phyloP scores from a whole-genome alignment of 2,888 invertebrate species.

The Tipula unca region DNA sequence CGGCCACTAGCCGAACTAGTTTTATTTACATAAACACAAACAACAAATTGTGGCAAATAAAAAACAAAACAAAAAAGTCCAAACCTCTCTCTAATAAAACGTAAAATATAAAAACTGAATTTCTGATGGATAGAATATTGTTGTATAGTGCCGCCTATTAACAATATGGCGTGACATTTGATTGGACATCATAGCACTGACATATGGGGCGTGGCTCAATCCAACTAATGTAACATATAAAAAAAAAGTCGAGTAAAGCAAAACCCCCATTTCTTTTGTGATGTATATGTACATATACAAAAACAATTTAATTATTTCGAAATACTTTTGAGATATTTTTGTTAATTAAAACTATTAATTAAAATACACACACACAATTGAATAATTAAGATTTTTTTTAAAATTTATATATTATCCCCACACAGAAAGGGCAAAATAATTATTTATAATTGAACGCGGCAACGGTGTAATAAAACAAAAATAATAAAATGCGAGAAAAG shows the following conservation, averaged over 20 bases:
- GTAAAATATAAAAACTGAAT: neutral
- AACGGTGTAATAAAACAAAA: neutral
- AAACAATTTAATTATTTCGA: neutral
- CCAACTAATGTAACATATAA: neutral
- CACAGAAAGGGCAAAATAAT: neutral
- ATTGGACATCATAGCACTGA: conserved; percentile 29
- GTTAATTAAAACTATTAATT: neutral
- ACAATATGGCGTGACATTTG: conserved; percentile 35
- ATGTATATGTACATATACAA: neutral
- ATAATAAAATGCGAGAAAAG: neutral
- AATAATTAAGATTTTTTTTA: neutral
- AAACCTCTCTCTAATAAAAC: neutral
- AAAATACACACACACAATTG: neutral
- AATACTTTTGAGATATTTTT: neutral
- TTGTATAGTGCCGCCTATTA: conserved; percentile 31
- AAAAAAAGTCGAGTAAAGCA: neutral
- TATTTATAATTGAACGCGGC: neutral
- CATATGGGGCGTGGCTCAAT: conserved; percentile 19
- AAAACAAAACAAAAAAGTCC: neutral
- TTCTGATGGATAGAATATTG: conserved; percentile 24
- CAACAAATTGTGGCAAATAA: neutral
- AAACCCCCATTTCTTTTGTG: neutral
- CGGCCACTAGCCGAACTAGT: neutral
- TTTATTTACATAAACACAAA: neutral
- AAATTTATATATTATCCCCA: neutral